Evolutionary conservation across 2,797 vertebrate species (phyloP).

Genomic region (Avahi laniger): DNA sequence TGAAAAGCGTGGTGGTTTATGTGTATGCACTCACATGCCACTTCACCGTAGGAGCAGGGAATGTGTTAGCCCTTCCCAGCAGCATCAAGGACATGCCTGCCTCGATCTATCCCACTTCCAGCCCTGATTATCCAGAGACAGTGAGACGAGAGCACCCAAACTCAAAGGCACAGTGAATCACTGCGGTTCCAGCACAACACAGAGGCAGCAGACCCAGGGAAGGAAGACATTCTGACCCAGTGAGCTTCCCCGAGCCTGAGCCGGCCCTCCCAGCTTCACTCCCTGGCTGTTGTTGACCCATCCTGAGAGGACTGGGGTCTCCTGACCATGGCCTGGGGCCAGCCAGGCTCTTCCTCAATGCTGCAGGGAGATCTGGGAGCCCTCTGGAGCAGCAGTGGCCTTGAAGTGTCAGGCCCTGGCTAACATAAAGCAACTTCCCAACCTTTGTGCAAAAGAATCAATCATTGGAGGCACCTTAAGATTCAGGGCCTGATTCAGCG

Average conservation of each 20-base stretch:
- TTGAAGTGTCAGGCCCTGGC: not conserved
- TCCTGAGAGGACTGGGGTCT: too few species aligned
- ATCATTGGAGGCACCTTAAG: not conserved
- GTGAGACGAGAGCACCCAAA: too few species aligned
- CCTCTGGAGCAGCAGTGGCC: not conserved
- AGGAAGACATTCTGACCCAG: not conserved
- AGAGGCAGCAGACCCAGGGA: not conserved
- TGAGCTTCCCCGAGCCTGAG: not conserved
- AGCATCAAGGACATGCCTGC: not conserved
- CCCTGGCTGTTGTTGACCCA: not conserved
- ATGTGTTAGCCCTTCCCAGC: not conserved
- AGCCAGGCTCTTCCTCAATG: too few species aligned
- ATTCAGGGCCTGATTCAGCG: not conserved
- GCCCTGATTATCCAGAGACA: not conserved
- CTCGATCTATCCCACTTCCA: not conserved
- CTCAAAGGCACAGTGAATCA: not conserved
- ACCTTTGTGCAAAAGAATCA: not conserved
- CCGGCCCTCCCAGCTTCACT: not conserved
- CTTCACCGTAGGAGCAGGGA: not conserved
- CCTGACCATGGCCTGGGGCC: not conserved
- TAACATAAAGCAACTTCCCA: not conserved
- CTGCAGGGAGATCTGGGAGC: too few species aligned
- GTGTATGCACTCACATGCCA: accelerated
- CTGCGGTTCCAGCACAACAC: not conserved
- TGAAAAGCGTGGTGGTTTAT: not conserved